phyloP scores from a whole-genome alignment of 2,888 invertebrate genomes.

The Lumbricus terrestris region DNA sequence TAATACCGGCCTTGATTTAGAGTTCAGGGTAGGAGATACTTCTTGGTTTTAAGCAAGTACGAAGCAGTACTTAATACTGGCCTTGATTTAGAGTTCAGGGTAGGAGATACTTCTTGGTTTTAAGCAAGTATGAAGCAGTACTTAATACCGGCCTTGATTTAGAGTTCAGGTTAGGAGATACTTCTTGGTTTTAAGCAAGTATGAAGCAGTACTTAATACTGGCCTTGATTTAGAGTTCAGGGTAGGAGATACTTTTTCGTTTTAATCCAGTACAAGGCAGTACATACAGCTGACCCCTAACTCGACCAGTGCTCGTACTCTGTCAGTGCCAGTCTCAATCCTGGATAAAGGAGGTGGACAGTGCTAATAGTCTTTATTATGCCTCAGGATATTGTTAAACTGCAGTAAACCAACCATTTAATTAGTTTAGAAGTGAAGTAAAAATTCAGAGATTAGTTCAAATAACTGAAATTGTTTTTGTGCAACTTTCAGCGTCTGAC shows the following conservation, averaged over 20 bases:
- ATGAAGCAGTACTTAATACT: conserved; percentile 38
- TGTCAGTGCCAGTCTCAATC: too few species aligned
- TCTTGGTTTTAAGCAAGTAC: background rate
- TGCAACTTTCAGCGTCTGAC: conserved; percentile 71
- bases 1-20: conserved; percentile 58
- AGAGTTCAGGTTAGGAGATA: conserved; percentile 43
- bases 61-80: conserved; percentile 42
- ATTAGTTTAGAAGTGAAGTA: too few species aligned
- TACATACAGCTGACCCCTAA: conserved; percentile 49
- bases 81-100: conserved; percentile 51
- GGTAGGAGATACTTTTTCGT: background rate
- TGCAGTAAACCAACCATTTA: too few species aligned
- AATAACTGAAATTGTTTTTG: background rate
- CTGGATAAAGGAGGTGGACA: too few species aligned
- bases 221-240: conserved; percentile 56
- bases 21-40: conserved; percentile 40
- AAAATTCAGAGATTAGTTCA: too few species aligned
- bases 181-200: background rate
- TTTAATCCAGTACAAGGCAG: background rate
- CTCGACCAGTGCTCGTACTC: too few species aligned
- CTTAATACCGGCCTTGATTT: conserved; percentile 56
- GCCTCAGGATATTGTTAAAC: too few species aligned
- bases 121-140: background rate
- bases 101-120: background rate
- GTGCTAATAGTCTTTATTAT: too few species aligned